Conservation (phyloP, 2,888 invertebrate species). For the Aleiodes alternator region DNA sequence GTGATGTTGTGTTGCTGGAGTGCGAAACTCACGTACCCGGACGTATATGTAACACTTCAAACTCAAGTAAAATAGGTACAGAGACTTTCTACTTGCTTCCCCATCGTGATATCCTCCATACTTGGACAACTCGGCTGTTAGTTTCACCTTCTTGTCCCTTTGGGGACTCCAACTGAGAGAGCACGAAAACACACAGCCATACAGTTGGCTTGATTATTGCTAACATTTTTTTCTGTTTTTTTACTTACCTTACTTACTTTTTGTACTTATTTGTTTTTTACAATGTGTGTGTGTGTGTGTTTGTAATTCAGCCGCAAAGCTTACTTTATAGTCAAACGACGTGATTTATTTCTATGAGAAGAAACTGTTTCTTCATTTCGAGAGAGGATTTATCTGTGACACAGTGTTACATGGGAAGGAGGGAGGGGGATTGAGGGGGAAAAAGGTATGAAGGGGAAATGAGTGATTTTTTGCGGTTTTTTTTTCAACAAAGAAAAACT, state of each 20-base stretch:
- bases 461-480: not conserved
- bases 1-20: slow-evolving; percentile 29
- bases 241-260: not conserved
- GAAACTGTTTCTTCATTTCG: slow-evolving; percentile 34
- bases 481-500: slow-evolving; percentile 9
- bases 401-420: not conserved
- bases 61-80: slow-evolving; percentile 35
- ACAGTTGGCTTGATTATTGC: not conserved
- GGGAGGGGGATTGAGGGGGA: not conserved
- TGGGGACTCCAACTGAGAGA: slow-evolving; percentile 13
- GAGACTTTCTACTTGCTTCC: slow-evolving; percentile 48
- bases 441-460: not conserved
- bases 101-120: slow-evolving; percentile 45
- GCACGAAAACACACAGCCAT: slow-evolving; percentile 10
- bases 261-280: not conserved
- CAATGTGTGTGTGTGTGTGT: not conserved
- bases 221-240: not conserved
- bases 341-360: slow-evolving; percentile 41
- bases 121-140: slow-evolving; percentile 36
- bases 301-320: not conserved
- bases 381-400: not conserved
- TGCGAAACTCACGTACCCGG: slow-evolving; percentile 43
- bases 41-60: slow-evolving; percentile 33
- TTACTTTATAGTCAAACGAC: slow-evolving; percentile 39
- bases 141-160: slow-evolving; percentile 45